phyloP scores from a whole-genome alignment of 1,140 invertebrate genomes.

The Trichonephila clavipes region DNA sequence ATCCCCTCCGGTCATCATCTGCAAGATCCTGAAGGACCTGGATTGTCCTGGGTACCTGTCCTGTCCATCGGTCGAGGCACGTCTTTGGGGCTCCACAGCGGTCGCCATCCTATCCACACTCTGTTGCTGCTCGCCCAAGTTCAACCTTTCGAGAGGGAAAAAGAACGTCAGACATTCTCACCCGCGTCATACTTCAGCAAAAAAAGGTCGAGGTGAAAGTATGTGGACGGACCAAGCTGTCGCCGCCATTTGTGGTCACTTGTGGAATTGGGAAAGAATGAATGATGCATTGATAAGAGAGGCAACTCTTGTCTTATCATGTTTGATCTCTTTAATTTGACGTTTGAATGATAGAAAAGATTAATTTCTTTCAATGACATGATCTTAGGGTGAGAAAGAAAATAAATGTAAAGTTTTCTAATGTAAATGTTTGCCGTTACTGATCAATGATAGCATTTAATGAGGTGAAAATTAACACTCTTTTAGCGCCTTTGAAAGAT shows the following conservation, averaged over 20 bases:
- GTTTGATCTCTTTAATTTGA: no score
- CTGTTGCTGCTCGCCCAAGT: slow-evolving; percentile 52
- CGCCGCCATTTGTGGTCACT: slow-evolving; percentile 36
- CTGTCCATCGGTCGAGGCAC: slow-evolving; percentile 10
- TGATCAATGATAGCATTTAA: no score
- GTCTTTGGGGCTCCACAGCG: slow-evolving; percentile 52
- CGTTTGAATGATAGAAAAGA: no score
- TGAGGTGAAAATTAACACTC: no score
- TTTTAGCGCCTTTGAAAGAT: no score
- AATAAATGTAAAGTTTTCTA: no score
- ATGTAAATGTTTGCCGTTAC: no score
- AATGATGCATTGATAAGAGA: no score
- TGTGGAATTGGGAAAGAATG: no score
- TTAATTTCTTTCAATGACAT: no score
- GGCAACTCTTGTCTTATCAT: no score
- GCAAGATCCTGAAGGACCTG: slow-evolving; percentile 89
- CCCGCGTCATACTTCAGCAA: slow-evolving; percentile 12
- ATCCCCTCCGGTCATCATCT: slow-evolving; percentile 86
- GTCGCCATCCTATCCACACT: slow-evolving; percentile 49
- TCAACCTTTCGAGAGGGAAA: slow-evolving; percentile 55
- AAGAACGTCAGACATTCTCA: slow-evolving; percentile 31
- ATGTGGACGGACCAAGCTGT: not conserved
- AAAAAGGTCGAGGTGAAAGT: slow-evolving; percentile 67
- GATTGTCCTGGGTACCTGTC: slow-evolving; percentile 65
- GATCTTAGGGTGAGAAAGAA: no score